phyloP scores from a whole-genome alignment of 2,888 invertebrate species.

The Melikaiella ostensackeni region DNA sequence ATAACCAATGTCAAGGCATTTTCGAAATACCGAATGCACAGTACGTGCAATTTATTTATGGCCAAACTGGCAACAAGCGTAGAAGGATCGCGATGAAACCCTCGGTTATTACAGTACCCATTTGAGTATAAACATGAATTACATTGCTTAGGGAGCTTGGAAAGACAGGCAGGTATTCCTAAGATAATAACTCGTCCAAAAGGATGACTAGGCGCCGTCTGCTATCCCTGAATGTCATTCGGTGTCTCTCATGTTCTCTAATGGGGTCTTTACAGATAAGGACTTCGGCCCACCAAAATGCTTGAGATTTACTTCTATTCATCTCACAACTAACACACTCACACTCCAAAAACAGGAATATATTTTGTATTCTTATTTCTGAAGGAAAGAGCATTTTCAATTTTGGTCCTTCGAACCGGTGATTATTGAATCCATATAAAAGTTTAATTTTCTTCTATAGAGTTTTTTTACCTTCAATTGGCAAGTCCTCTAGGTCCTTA shows the following conservation, averaged over 20 bases:
- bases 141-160: slow-evolving; percentile 45
- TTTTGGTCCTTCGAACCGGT: not conserved
- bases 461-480: slow-evolving; percentile 9
- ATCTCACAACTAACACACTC: not conserved
- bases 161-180: slow-evolving; percentile 54
- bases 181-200: slow-evolving; percentile 69
- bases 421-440: not conserved
- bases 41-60: slow-evolving; percentile 40
- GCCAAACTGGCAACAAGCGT: not conserved
- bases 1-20: slow-evolving; percentile 30
- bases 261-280: slow-evolving; percentile 56
- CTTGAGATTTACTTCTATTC: not conserved
- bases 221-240: slow-evolving; percentile 67
- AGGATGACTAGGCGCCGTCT: slow-evolving; percentile 68
- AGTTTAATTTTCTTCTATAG: not conserved
- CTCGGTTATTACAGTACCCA: slow-evolving; percentile 27
- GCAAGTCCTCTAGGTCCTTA: not conserved
- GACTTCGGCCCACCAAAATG: not conserved
- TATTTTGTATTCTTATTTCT: not conserved
- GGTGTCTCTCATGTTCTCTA: slow-evolving; percentile 56
- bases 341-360: not conserved
- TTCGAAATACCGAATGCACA: slow-evolving; percentile 38
- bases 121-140: slow-evolving; percentile 42
- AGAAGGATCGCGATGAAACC: slow-evolving; percentile 5
- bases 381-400: not conserved